A percentile compares a stretch with the other conserved stretches of the same genome.
phyloP scores from a whole-genome alignment of 2,113 vertebrate species.

The Dipodomys spectabilis region DNA sequence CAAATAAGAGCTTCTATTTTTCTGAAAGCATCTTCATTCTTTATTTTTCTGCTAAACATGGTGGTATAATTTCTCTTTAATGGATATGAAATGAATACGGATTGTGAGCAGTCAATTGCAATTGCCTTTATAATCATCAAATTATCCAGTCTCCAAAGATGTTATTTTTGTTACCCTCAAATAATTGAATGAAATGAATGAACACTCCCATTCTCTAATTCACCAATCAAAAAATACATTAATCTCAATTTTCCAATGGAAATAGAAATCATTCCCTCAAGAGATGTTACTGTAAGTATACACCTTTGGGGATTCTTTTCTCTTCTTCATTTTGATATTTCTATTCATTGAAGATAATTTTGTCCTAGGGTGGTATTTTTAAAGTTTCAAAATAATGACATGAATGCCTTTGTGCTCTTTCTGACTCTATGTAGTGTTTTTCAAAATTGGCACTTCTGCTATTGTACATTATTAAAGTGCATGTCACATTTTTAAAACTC shows the following conservation, averaged over 20 bases:
- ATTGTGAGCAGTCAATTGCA: conserved; percentile 42
- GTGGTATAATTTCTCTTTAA: conserved; percentile 67
- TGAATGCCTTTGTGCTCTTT: conserved; percentile 25
- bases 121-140: conserved; percentile 69
- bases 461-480: conserved; percentile 42
- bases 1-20: conserved; percentile 41
- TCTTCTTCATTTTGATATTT: conserved; percentile 58
- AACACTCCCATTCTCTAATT: conserved; percentile 59
- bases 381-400: conserved; percentile 71
- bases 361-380: conserved; percentile 37
- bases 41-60: conserved; percentile 60
- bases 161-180: conserved; percentile 65
- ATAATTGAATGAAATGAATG: conserved; percentile 62
- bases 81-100: conserved; percentile 66
- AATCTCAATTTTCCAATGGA: conserved; percentile 31
- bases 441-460: conserved; percentile 17
- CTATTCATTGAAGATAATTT: conserved; percentile 60
- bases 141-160: conserved; percentile 62
- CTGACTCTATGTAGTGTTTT: conserved; percentile 37
- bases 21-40: conserved; percentile 47
- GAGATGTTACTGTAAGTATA: conserved; percentile 37
- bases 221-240: conserved; percentile 46
- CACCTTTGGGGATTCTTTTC: conserved; percentile 21
- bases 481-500: conserved; percentile 8
- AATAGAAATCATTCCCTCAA: conserved; percentile 60